Conservation (phyloP, 2,113 vertebrate genomes). For the Poeciliopsis turrubarensis region DNA sequence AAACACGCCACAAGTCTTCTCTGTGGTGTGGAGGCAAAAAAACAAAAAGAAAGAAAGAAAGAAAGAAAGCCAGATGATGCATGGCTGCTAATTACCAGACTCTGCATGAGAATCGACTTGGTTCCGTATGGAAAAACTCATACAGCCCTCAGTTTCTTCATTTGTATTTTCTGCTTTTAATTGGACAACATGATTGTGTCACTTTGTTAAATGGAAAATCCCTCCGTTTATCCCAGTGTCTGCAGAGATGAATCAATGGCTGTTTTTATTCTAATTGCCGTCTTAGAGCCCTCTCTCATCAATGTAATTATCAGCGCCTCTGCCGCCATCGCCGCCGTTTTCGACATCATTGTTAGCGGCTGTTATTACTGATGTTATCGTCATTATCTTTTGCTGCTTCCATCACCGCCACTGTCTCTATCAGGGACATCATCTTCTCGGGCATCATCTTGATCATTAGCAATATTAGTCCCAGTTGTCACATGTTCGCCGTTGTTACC, state of each 20-base stretch:
- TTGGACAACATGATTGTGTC: slow-evolving; percentile 72
- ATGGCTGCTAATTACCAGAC: slow-evolving; percentile 69
- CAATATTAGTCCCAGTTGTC: slow-evolving; percentile 59
- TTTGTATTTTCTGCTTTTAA: slow-evolving; percentile 68
- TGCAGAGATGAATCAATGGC: slow-evolving; percentile 67
- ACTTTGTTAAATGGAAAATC: slow-evolving; percentile 66
- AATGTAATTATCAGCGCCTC: slow-evolving; percentile 64
- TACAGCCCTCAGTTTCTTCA: slow-evolving; percentile 49
- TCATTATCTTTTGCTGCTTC: slow-evolving; percentile 55
- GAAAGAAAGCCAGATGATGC: slow-evolving; percentile 54
- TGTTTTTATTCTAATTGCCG: slow-evolving; percentile 70
- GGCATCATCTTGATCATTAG: slow-evolving; percentile 54
- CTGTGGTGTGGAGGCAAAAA: slow-evolving; percentile 9
- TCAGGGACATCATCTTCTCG: slow-evolving; percentile 41
- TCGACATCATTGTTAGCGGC: slow-evolving; percentile 52
- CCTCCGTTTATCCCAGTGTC: slow-evolving; percentile 53
- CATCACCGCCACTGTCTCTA: slow-evolving; percentile 18
- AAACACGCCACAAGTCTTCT: slow-evolving; percentile 9
- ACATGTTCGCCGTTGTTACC: slow-evolving; percentile 37
- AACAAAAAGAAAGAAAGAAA: too few relatives aligned
- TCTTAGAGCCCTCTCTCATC: slow-evolving; percentile 59
- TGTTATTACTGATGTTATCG: slow-evolving; percentile 56
- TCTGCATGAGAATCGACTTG: slow-evolving; percentile 60
- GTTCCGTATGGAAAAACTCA: slow-evolving; percentile 41
- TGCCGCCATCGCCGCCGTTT: slow-evolving; percentile 46